Conservation (phyloP, 2,113 vertebrate genomes). For the Microtus ochrogaster region DNA sequence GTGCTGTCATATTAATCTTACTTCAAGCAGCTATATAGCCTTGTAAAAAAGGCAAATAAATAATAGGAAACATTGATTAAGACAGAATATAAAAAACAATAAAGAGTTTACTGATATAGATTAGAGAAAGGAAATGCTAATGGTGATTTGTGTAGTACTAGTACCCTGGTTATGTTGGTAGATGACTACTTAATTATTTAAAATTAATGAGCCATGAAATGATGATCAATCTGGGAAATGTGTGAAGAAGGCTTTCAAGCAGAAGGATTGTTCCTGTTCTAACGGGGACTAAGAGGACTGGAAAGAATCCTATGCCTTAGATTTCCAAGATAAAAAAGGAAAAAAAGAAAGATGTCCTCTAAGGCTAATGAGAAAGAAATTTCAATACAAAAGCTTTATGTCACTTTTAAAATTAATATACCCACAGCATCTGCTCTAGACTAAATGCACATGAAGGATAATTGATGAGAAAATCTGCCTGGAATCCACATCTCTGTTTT, state of each 20-base stretch:
- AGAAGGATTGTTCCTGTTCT: not conserved
- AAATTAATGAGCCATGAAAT: constrained; percentile 49
- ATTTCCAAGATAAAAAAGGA: constrained; percentile 20
- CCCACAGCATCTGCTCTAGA: not conserved
- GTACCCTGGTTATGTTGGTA: not conserved
- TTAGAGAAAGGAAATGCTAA: not conserved
- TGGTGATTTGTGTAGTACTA: not conserved
- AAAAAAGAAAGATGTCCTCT: not conserved
- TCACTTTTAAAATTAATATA: not conserved
- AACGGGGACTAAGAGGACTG: not conserved
- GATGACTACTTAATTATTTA: constrained; percentile 25
- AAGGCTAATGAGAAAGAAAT: not conserved
- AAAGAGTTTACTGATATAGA: not conserved
- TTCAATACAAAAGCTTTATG: not conserved
- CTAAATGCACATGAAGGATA: not conserved
- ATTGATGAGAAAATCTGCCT: not conserved
- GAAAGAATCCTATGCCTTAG: not conserved
- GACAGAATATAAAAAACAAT: not conserved
- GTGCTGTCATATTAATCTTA: not conserved
- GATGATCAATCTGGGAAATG: not conserved
- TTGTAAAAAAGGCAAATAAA: constrained; percentile 17
- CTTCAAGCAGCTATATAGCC: not conserved
- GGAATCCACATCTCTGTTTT: not conserved
- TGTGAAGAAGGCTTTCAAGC: not conserved
- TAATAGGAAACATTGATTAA: constrained; percentile 12